Conservation (phyloP, 2,888 invertebrate species). For the Tolmerus cingulatus region DNA sequence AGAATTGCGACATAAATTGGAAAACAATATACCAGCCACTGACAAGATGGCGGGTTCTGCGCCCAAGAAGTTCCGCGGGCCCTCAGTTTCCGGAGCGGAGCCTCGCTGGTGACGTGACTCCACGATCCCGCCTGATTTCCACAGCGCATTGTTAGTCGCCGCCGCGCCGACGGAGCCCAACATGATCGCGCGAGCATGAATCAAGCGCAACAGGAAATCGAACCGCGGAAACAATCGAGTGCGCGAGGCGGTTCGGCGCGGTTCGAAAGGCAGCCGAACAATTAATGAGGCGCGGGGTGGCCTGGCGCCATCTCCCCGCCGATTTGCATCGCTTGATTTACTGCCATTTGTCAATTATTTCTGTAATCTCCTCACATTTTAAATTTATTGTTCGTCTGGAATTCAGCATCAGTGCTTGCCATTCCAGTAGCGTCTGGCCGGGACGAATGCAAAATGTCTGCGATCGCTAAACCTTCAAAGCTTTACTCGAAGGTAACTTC, state of each 20-base stretch:
- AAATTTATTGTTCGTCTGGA: neutral
- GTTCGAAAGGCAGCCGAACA: conserved; percentile 36
- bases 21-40: conserved; percentile 30
- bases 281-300: conserved; percentile 35
- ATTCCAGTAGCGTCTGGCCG: neutral
- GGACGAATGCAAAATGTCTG: neutral
- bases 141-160: conserved; percentile 9
- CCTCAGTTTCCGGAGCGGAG: conserved; percentile 24
- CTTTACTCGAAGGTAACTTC: neutral
- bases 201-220: conserved; percentile 19
- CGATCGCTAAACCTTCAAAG: neutral
- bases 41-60: neutral
- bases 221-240: conserved; percentile 21
- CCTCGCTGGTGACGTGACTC: conserved; percentile 15
- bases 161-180: neutral
- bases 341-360: conserved; percentile 21
- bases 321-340: conserved; percentile 40
- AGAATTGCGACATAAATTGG: conserved; percentile 44
- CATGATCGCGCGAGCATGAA: neutral
- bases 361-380: conserved; percentile 2
- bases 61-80: conserved; percentile 8
- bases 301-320: conserved; percentile 37
- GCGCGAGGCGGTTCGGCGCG: conserved; percentile 29
- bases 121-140: conserved; percentile 27
- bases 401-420: neutral